Base-by-base conservation (phyloP, 2,113 vertebrate species). In the Zeus faber region DNA sequence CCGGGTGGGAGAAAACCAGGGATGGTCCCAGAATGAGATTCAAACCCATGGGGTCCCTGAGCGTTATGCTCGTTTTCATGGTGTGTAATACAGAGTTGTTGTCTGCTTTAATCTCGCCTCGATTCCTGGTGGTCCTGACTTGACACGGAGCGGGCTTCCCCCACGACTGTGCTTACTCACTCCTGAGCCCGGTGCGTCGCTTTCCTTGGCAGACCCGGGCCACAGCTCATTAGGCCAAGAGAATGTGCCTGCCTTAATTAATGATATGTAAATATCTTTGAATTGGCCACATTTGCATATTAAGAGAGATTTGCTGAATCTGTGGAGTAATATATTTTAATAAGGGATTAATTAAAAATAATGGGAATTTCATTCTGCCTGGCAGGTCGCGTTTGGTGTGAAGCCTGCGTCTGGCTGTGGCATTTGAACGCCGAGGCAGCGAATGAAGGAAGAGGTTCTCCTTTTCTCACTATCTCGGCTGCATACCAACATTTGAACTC, bases 261-360 rank as follows among this genome's bases (percentile, higher is more conserved):
- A 99, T 99, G 93, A 97, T 95, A 98, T 99, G 95, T 98, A 98
- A 99, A 97, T 98, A 98, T 97, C 95, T 94, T 97, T 96, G 92
- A 96, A 96, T 97, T 95, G 93, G 93, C 91, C 71, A 64, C 92
- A 98, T 98, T 98, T 98, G 93, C 95, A 98, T 99, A 98, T 97
- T 97, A 98, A 99, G 95, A 97, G 95, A 98, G 95, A 98, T 97
- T 97, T 98, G 95, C 90, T 79, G 94, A 96, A 99, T 98, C 94
- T 97, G 93, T 89, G 92, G 94, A 96, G 95, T 98, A 96, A 99
- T 99, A 98, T 98, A 99, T 99, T 99, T 98, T 99, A 98, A 99
- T 99, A 98, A 99, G 96, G 94, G 95, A 98, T 99, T 98, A 97
- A 99, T 99, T 98, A 96, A 95, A 99, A 98, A 98, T 98, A 98